Evolutionary conservation across 2,797 vertebrate species (phyloP), one percentile per base, ranked within the genome.

Genomic region (Sitta carolinensis): DNA sequence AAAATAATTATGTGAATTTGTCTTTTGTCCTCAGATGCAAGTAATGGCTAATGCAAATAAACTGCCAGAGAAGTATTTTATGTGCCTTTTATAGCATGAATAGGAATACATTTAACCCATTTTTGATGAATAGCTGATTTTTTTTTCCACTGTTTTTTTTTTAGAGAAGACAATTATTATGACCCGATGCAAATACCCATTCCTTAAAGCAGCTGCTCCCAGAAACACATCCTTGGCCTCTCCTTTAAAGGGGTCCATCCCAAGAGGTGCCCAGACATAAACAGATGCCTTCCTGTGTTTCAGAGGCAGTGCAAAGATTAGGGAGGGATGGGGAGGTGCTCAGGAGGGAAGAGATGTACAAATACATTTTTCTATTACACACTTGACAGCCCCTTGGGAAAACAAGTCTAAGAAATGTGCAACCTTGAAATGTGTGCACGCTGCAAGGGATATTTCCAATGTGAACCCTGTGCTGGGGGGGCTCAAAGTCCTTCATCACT

Each of bases 1-100:
- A 94, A 97, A 89, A 92, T 93, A 84, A 95, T 93, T 84, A 84
- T 29, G 52, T 67, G 87, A 91, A 90, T 84, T 76, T 95, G 85
- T 91, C 96, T 94, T 97, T 95, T 86, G 81, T 92, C 91, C 91
- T 93, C 68, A 84, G 92, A 87, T 75, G 84, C 93, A 97, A 95
- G 91, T 94, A 97, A 95, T 84, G 90, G 90, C 61, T 94, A 96
- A 93, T 93, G 90, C 92, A 97, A 96, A 97, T 91, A 95, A 96
- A 91, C 67, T 70, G 76, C 86, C 80, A 69, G 74, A 81, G 79
- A 97, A 92, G 91, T 96, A 88, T 84, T 95, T 93, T 90, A 84
- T 89, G 89, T 90, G 78, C 77, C 94, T 96, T 96, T 93, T 92
- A 89, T 84, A 84, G 72, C 52, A 54, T 26, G 54, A 73, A 67